Base-by-base conservation (phyloP, 2,888 invertebrate species). In the Drosophila incognita region DNA sequence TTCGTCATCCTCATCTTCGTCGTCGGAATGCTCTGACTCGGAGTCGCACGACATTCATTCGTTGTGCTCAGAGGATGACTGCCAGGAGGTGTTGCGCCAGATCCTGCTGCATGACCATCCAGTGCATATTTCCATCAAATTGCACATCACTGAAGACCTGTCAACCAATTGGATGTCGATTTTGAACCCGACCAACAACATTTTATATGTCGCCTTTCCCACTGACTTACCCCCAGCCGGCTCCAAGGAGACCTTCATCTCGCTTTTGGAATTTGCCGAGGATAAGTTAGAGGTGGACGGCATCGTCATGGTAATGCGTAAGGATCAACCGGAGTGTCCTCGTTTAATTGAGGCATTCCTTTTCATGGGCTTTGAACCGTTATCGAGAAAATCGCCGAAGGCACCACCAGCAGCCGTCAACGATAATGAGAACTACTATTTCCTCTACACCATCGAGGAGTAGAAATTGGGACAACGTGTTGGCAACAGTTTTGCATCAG, bases 181-280 rank as follows among this genome's bases (percentile, higher is more conserved):
- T 67, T 83, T 93, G 53, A 93, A 93, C 89, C 93, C 93, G 69
- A 82, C 69, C 76, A 96, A 96, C 76, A 95, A 95, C 91, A 95
- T 95, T 82, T 95, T 99, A 85, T 99, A 97, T 94, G 96, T 99
- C 89, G 97, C 98, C 82, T 95, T 99, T 90, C 98, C 98, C 56
- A 95, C 96, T 74, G 96, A 96, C 74, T 95, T 98, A 80, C 95
- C 97, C 80, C 97, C 97, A 6, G 98, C 97, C 90, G 97, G 98
- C 87, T 98, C 98, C 85, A 98, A 98, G 94, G 98, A 99, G 94
- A 97, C 98, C 82, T 98, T 99, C 94, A 96, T 99, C 90, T 96
- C 98, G 54, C 95, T 99, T 62, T 94, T 99, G 87, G 99, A 99
- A 94, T 98, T 98, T 92, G 99, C 98, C 62, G 99, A 99, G 93